phyloP scores from a whole-genome alignment of 2,113 vertebrate genomes.

The Percopsis transmontana region DNA sequence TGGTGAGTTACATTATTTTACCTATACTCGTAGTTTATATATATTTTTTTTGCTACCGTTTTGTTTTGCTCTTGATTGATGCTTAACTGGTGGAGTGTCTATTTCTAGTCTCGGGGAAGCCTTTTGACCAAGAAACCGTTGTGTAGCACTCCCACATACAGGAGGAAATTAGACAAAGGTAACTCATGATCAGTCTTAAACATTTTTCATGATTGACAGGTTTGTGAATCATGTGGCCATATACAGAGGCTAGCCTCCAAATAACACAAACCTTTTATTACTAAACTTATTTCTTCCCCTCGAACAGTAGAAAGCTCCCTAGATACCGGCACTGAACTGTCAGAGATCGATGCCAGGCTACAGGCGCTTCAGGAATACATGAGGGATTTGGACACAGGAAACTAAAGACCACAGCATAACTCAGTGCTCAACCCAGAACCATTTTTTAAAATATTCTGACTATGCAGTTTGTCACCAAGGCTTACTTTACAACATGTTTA shows the following conservation, averaged over 20 bases:
- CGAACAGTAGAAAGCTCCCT: constrained; percentile 78
- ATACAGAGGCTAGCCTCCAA: too few species aligned
- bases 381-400: constrained; percentile 84
- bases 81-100: not conserved
- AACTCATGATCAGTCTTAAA: not conserved
- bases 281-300: not conserved
- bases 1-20: constrained; percentile 55
- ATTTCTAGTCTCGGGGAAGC: constrained; percentile 66
- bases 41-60: not conserved
- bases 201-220: too few species aligned
- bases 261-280: not conserved
- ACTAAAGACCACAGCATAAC: constrained; percentile 54
- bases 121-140: constrained; percentile 68
- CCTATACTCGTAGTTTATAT: not conserved
- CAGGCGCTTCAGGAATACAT: constrained; percentile 93
- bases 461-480: constrained; percentile 1
- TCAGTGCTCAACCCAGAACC: not conserved
- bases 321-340: constrained; percentile 82
- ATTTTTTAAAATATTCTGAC: not conserved
- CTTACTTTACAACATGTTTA: constrained; percentile 1
- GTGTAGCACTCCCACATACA: constrained; percentile 77
- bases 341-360: constrained; percentile 89
- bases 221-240: too few species aligned
- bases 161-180: constrained; percentile 63
- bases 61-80: not conserved